Evolutionary conservation across 2,797 vertebrate species (phyloP), one percentile per base, ranked within the genome.

Genomic region (Falco peregrinus): DNA sequence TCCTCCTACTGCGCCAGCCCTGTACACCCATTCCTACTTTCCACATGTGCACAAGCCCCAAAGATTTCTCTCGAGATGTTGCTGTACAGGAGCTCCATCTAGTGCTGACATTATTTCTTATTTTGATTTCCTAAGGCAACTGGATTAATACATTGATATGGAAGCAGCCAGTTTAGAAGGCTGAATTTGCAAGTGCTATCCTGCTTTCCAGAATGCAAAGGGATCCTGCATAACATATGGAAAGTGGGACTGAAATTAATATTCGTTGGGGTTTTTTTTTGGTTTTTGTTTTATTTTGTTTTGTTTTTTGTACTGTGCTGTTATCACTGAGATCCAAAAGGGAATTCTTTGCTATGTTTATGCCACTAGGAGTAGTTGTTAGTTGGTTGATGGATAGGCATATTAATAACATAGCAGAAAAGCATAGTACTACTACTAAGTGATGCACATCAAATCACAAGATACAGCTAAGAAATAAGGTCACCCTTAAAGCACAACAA

Each of bases 81-180:
- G 76, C 85, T 96, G 82, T 95, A 41, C 43, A 56, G 84, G 93
- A 96, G 96, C 94, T 94, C 95, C 93, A 96, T 86, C 96, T 96
- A 95, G 93, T 68, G 95, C 73, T 90, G 65, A 53, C 22, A 56
- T 37, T 22, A 31, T 73, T 79, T 61, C 56, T 83, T 70, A 53
- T 4, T 90, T 39, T 10, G 1, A 18, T 45, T 87, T 39, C 37
- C 37, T 37, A 21, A 39, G 8, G 57, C 2, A 0, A 25, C 28
- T 37, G 50, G 19, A 73, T 71, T 78, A 85, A 73, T 35, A 8
- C 0, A 7, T 18, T 12, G 45, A 5, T 35, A 9, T 0, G 8
- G 59, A 74, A 29, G 75, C 47, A 82, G 78, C 31, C 33, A 25
- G 2, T 47, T 28, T 41, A 71, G 45, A 48, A 84, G 20, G 33